phyloP scores from a whole-genome alignment of 2,113 vertebrate species.

The Tichodroma muraria region DNA sequence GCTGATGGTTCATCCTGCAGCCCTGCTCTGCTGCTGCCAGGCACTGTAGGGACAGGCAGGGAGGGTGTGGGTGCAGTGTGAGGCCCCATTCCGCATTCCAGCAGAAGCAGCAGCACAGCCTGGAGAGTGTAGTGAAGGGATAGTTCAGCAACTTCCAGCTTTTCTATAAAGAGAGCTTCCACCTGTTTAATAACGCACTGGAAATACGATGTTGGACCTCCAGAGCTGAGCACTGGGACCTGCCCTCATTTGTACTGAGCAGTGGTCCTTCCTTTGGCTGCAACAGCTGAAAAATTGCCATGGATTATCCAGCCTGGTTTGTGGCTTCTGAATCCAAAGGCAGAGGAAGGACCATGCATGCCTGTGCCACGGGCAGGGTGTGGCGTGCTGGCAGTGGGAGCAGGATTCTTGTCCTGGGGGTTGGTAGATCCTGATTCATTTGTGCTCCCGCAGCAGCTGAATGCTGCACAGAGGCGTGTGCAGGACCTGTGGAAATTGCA shows the following conservation, averaged over 20 bases:
- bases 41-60: rapidly evolving
- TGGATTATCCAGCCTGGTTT: background rate
- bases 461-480: rapidly evolving
- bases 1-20: background rate
- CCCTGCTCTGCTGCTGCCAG: background rate
- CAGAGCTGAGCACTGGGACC: background rate
- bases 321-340: background rate
- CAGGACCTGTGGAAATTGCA: background rate
- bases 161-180: background rate
- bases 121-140: background rate
- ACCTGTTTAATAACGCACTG: background rate
- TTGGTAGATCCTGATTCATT: background rate
- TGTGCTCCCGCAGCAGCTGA: background rate
- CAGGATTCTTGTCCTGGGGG: background rate
- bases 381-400: background rate
- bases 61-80: no score
- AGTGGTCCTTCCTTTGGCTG: background rate
- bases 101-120: background rate
- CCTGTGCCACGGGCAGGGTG: background rate
- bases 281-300: background rate
- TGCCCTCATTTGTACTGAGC: background rate
- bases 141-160: background rate
- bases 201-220: background rate
- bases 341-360: rapidly evolving
- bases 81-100: background rate